phyloP scores from a whole-genome alignment of 1,140 invertebrate genomes.

The Caenorhabditis latens region DNA sequence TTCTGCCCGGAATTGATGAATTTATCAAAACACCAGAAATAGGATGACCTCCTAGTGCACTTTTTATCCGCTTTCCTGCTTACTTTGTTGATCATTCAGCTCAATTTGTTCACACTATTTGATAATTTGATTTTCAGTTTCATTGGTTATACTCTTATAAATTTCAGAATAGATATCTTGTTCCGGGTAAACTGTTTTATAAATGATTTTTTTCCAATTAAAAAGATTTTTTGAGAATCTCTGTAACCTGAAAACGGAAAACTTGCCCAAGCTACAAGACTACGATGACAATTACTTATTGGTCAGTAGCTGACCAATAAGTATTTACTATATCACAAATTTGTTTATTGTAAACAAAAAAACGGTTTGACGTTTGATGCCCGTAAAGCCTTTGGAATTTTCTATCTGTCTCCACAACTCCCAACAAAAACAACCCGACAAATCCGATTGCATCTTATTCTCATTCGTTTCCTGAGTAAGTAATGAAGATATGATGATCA shows the following conservation, averaged over 20 bases:
- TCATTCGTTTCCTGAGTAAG: not conserved
- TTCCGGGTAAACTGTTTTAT: too few species aligned
- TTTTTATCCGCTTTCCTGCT: slow-evolving; percentile 1
- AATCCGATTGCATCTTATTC: not conserved
- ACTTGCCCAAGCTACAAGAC: not conserved
- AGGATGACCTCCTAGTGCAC: slow-evolving; percentile 18
- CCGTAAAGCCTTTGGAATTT: slow-evolving; percentile 4
- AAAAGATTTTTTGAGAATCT: too few species aligned
- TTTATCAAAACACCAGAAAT: slow-evolving; percentile 23
- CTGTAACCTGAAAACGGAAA: too few species aligned
- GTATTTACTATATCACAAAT: not conserved
- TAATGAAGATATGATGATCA: slow-evolving; percentile 9
- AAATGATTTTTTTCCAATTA: too few species aligned
- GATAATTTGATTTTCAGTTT: too few species aligned
- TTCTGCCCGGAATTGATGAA: not conserved
- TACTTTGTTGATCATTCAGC: not conserved
- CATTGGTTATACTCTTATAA: too few species aligned
- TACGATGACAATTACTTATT: not conserved
- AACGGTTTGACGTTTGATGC: slow-evolving; percentile 27
- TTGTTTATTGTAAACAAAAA: not conserved
- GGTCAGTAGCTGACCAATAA: not conserved
- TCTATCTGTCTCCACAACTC: not conserved
- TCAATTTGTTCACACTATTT: too few species aligned
- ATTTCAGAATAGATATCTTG: too few species aligned
- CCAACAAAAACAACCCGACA: not conserved